phyloP scores from a whole-genome alignment of 2,113 vertebrate genomes.

The Thomomys bottae region DNA sequence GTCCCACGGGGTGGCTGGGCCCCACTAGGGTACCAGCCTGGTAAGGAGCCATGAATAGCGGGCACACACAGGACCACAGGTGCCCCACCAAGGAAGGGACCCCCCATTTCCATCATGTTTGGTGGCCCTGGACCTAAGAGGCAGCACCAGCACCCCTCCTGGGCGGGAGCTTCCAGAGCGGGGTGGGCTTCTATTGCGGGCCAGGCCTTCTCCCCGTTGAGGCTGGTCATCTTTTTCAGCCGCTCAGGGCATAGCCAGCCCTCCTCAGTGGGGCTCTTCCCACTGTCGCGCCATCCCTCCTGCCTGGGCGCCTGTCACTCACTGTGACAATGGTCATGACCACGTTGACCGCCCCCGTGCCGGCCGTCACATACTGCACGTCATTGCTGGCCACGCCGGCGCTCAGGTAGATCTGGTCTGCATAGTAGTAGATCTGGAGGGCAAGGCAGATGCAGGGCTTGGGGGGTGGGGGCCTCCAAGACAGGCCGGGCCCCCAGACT shows the following conservation, averaged over 20 bases:
- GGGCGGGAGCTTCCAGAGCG: background rate
- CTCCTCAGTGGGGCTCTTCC: background rate
- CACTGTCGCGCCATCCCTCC: fast-evolving
- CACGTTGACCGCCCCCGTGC: slow-evolving; percentile 93
- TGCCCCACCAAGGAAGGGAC: background rate
- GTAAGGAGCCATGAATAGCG: background rate
- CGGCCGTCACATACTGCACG: slow-evolving; percentile 93
- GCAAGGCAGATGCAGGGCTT: background rate
- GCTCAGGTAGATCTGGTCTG: slow-evolving; percentile 90
- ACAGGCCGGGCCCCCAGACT: no score
- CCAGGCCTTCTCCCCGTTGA: fast-evolving
- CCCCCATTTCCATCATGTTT: fast-evolving
- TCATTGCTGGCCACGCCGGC: slow-evolving; percentile 86
- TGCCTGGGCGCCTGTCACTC: slow-evolving; percentile 52
- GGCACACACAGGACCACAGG: no score
- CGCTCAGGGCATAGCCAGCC: no score
- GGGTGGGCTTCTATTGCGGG: background rate
- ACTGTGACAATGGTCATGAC: slow-evolving; percentile 92
- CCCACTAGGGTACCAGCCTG: no score
- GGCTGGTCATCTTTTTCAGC: background rate
- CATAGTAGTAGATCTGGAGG: slow-evolving; percentile 95
- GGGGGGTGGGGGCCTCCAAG: no score
- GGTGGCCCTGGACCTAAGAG: background rate
- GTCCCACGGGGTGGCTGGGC: no score
- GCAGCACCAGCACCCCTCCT: no score